These are phyloP conservation scores for Melanostoma mellinum DNA, from an alignment of 2,888 invertebrate genomes.

Conservation along the genomic window DNA sequence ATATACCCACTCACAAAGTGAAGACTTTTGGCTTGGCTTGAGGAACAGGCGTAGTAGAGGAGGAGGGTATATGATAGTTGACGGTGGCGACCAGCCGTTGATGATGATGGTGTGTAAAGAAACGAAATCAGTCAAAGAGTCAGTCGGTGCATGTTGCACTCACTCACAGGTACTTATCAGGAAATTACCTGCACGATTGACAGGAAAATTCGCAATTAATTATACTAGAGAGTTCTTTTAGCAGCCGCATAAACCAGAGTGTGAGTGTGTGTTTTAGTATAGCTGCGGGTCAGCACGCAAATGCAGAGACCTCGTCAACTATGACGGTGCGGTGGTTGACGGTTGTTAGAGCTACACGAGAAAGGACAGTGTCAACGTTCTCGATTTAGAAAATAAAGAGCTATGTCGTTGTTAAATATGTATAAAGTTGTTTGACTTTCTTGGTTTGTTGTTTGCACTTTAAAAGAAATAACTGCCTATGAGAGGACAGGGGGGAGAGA, in stretches of 20 bases:
- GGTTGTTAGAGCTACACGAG: constrained; percentile 55
- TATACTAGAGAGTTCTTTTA: constrained; percentile 61
- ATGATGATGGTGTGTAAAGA: constrained; percentile 19
- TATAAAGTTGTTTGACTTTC: constrained; percentile 32
- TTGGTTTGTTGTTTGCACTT: constrained; percentile 25
- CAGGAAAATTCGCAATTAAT: constrained; percentile 73
- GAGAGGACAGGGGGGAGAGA: too few relatives aligned
- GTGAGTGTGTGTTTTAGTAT: constrained; percentile 49
- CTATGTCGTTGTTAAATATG: not conserved
- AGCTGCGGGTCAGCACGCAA: constrained; percentile 71
- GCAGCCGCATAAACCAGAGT: constrained; percentile 10
- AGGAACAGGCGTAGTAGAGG: not conserved
- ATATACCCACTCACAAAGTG: not conserved
- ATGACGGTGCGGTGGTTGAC: constrained; percentile 65
- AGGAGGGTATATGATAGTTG: not conserved
- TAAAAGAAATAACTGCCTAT: not conserved
- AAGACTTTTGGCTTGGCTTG: not conserved
- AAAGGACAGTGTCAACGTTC: constrained; percentile 62
- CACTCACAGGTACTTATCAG: constrained; percentile 72
- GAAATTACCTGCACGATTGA: constrained; percentile 73
- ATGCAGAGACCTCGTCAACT: constrained; percentile 67
- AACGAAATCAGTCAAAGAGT: constrained; percentile 54
- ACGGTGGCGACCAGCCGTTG: constrained; percentile 16
- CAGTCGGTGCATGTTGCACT: constrained; percentile 69
- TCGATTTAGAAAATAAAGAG: constrained; percentile 20